A percentile compares a stretch with the other conserved stretches of the same genome.
Evolutionary conservation across 2,888 invertebrate genomes (phyloP).

Genomic region (Biston betularia): DNA sequence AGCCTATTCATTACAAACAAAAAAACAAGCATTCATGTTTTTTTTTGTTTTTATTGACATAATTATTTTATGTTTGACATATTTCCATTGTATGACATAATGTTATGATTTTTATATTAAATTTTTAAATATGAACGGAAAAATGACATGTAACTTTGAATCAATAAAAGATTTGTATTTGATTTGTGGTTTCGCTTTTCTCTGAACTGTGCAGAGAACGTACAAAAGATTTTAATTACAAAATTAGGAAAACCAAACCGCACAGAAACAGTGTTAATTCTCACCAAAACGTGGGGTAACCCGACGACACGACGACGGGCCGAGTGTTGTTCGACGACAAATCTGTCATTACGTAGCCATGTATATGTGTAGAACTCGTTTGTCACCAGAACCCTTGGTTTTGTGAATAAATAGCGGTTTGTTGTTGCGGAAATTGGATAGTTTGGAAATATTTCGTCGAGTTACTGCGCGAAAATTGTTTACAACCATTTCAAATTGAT

Average conservation of each 20-base stretch:
- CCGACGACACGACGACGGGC: background rate
- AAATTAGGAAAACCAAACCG: conserved; percentile 6
- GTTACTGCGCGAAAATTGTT: background rate
- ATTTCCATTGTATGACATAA: too few species aligned
- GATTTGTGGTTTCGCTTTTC: too few species aligned
- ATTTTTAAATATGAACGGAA: too few species aligned
- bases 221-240: conserved; percentile 16
- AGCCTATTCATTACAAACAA: too few species aligned
- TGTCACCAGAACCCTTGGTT: conserved; percentile 28
- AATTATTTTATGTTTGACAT: too few species aligned
- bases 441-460: conserved; percentile 7
- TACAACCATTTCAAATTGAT: background rate
- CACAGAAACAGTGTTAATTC: conserved; percentile 4
- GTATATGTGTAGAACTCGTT: conserved; percentile 22
- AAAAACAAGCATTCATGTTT: too few species aligned
- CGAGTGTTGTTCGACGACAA: conserved; percentile 29
- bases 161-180: too few species aligned
- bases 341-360: conserved; percentile 29
- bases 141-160: too few species aligned
- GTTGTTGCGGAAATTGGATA: conserved; percentile 13
- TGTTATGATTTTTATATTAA: too few species aligned
- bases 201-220: background rate
- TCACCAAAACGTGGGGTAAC: background rate
- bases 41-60: too few species aligned
- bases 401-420: conserved; percentile 28